Base-by-base conservation (phyloP, 2,113 vertebrate species). In the Sorex araneus region DNA sequence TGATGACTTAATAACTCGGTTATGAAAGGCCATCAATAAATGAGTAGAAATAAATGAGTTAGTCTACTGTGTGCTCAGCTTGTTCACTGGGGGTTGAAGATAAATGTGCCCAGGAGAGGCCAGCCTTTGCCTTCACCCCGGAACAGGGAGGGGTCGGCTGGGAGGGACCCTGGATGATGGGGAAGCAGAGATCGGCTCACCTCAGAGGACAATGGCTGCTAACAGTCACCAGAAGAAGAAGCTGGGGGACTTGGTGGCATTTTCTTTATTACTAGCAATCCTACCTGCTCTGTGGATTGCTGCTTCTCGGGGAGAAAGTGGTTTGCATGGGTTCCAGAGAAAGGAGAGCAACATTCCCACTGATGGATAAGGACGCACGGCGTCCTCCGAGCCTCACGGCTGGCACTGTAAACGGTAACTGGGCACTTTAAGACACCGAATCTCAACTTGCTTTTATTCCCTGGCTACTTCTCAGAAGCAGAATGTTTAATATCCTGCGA, bases 1-100 rank as follows among this genome's bases (percentile, higher is more conserved):
- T 97, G 96, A 96, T 92, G 89, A 93, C 92, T 93, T 96, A 75
- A 96, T 89, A 97, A 97, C 74, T 77, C 25, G 71, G 82, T 96
- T 96, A 94, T 96, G 94, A 94, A 54, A 96, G 69, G 84, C 80
- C 86, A 90, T 97, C 94, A 95, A 71, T 95, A 97, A 96, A 76
- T 89, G 93, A 94, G 89, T 84, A 77, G 40, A 91, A 97, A 96
- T 94, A 92, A 97, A 96, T 93, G 95, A 96, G 85, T 88, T 69
- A 74, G 45, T 60, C n/a, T 74, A 60, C 77, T 88, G 70, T 81
- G 91, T 36, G 40, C 82, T 94, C 87, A 92, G 60, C 82, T 94
- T 92, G 27, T 92, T 32, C 79, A 92, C 83, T 78, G 92, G 18
- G 80, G 85, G 80, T 91, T 96, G 95, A 95, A 84, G 93, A 96